Conservation (phyloP, 35 echinoderm and acorn worm species). For the Apostichopus japonicus region DNA sequence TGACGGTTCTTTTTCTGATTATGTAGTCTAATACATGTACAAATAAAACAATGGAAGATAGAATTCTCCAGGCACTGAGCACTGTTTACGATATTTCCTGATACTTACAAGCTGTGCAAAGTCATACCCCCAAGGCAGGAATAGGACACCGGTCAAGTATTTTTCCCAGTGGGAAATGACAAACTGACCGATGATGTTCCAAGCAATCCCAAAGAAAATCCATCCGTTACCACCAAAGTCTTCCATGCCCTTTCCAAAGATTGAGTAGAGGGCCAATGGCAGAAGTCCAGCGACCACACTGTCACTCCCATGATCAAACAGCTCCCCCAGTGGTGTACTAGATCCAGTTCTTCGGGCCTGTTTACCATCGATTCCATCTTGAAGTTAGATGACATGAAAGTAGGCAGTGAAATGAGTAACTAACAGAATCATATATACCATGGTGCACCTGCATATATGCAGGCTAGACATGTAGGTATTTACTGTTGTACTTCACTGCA, state of each 20-base stretch:
- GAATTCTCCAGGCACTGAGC: no score
- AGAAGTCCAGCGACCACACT: constrained; percentile 76
- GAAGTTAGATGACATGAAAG: neutral
- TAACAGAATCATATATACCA: no score
- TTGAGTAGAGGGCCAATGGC: constrained; percentile 74
- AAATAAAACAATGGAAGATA: no score
- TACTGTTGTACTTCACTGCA: no score
- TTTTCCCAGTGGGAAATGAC: constrained; percentile 93
- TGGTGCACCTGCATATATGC: no score
- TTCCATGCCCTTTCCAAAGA: constrained; percentile 68
- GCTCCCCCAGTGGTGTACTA: constrained; percentile 91
- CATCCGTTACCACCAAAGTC: constrained; percentile 76
- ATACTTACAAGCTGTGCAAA: constrained; percentile 87
- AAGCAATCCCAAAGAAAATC: constrained; percentile 69
- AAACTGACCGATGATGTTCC: constrained; percentile 73
- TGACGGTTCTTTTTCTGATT: no score
- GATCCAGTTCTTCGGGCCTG: constrained; percentile 90
- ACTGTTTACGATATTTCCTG: no score
- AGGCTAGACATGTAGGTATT: no score
- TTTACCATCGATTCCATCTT: constrained; percentile 99
- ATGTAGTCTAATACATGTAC: no score
- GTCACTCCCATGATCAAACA: constrained; percentile 96
- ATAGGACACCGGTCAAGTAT: constrained; percentile 83
- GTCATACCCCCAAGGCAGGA: constrained; percentile 97
- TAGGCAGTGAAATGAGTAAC: no score